These are phyloP conservation scores for Panthera leo DNA, from an alignment of 2,113 vertebrate species.

Conservation along the genomic window DNA sequence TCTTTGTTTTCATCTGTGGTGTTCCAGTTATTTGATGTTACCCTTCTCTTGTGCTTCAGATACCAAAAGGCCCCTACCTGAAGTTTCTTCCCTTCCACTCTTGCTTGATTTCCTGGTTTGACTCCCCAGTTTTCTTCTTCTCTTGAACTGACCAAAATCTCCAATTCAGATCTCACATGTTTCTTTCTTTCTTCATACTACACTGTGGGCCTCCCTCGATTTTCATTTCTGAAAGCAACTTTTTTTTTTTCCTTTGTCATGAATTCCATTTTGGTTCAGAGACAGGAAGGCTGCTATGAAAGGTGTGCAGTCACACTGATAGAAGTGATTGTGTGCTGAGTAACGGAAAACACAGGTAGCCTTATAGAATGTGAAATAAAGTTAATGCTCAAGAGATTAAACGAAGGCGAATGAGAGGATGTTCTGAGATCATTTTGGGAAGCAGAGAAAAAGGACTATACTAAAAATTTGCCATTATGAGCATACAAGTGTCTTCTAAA, in stretches of 20 bases:
- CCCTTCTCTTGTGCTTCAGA: background rate
- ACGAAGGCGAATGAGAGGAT: background rate
- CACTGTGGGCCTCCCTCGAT: background rate
- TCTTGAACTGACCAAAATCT: background rate
- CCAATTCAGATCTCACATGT: background rate
- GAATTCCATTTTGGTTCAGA: background rate
- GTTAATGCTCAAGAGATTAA: background rate
- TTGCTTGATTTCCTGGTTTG: background rate
- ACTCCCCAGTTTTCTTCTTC: background rate
- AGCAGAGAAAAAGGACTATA: background rate
- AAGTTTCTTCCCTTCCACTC: background rate
- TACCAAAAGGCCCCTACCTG: background rate
- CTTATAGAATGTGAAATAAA: background rate
- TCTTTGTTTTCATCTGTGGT: background rate
- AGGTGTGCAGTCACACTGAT: background rate
- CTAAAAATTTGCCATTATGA: background rate
- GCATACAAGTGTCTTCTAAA: background rate
- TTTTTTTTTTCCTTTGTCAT: background rate
- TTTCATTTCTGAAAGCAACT: background rate
- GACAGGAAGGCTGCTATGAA: background rate
- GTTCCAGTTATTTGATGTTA: background rate
- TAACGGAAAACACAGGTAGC: background rate
- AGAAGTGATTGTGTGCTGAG: background rate
- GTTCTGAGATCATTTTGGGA: slow-evolving; percentile 1
- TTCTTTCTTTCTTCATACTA: background rate